Evolutionary conservation across 2,113 vertebrate species (phyloP), one percentile per base, ranked within the genome.

Genomic region (Aptenodytes patagonicus): DNA sequence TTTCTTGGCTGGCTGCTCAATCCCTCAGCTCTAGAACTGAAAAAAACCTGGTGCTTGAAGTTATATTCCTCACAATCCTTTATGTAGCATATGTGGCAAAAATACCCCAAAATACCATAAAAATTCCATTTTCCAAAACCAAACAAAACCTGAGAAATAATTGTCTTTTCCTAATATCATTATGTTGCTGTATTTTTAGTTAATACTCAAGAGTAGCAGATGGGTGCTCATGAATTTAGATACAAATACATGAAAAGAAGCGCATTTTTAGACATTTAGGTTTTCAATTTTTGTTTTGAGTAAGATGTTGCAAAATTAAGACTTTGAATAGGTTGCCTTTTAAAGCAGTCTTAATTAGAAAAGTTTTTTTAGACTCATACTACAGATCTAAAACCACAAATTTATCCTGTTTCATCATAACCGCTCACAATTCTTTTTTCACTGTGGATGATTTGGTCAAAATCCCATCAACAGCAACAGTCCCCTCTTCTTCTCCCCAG

Each of bases 1-100:
- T 95, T 95, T 96, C 70, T 96, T 96, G 96, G 95, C 95, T 95
- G 75, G 28, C 57, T 87, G 70, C 58, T 94, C 19, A 4, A 73
- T 87, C 82, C 40, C 36, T 78, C 62, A 49, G 66, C 66, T 93
- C 95, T 93, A 85, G 81, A 94, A 91, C 31, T 85, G 17, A 19
- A 14, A 94, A 87, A 81, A 62, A 2, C 0, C 3, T 87, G 7
- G 20, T 76, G 36, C 54, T 90, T 76, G 36, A 89, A 87, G 28
- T 83, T 85, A 6, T 60, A 76, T 85, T 85, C 78, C 54, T 90
- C 57, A 72, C 51, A 69, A 28, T 68, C 21, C 38, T 91, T 91
- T 76, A 47, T 9, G 13, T 32, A 85, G 24, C 40, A 13, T 75
- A 87, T 83, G 49, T n/a, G 42, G 58, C 54, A 86, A 94, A 94